phyloP scores from a whole-genome alignment of 1,140 invertebrate genomes.

The Phocides pigmalion region DNA sequence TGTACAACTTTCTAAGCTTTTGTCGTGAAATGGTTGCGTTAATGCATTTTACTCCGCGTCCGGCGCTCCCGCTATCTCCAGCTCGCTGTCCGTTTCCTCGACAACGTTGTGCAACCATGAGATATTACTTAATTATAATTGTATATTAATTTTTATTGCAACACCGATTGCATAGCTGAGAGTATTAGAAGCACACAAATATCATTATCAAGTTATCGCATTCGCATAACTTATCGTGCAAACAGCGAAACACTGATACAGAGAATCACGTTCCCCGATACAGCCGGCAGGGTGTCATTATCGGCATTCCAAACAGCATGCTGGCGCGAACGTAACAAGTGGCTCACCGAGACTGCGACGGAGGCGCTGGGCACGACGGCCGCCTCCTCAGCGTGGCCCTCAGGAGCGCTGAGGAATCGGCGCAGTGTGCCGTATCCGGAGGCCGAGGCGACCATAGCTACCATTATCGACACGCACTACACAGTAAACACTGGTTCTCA shows the following conservation, averaged over 20 bases:
- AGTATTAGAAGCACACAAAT: constrained; percentile 2
- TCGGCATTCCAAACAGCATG: constrained; percentile 50
- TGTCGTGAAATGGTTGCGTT: constrained; percentile 47
- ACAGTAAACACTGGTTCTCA: constrained; percentile 56
- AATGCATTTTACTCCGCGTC: constrained; percentile 42
- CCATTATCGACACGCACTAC: constrained; percentile 71
- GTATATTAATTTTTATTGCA: constrained; percentile 2
- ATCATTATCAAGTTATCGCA: constrained; percentile 19
- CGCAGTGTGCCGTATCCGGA: constrained; percentile 78
- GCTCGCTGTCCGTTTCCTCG: constrained; percentile 20
- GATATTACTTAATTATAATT: background rate
- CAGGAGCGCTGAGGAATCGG: constrained; percentile 75
- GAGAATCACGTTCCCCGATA: constrained; percentile 30
- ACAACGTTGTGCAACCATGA: background rate
- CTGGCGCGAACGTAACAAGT: constrained; percentile 23
- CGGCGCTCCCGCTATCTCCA: background rate
- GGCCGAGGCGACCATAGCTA: constrained; percentile 78
- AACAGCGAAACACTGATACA: constrained; percentile 34
- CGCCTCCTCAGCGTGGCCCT: constrained; percentile 58
- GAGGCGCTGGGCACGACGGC: constrained; percentile 64
- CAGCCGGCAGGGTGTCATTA: constrained; percentile 36
- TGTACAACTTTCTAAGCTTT: constrained; percentile 62
- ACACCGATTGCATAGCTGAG: constrained; percentile 2
- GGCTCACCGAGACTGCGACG: constrained; percentile 77
- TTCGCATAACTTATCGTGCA: constrained; percentile 17